Percentiles rank a stretch among this genome's conserved stretches.
These are phyloP conservation scores for Hippocampus zosterae DNA, from an alignment of 2,113 vertebrate genomes.

Conservation along the genomic window DNA sequence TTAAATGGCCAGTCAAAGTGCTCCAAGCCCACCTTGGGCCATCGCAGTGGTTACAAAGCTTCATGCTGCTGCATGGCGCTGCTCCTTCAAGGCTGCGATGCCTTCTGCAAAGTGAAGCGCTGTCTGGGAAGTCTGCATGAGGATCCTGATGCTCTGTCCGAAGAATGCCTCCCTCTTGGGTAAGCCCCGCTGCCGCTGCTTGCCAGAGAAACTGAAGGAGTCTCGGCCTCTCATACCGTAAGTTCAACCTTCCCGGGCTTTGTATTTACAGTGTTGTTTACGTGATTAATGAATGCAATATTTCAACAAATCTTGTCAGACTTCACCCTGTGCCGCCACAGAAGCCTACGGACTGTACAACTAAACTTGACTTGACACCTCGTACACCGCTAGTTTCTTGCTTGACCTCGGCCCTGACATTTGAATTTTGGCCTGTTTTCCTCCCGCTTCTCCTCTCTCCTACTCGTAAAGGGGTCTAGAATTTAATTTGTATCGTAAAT, in stretches of 20 bases:
- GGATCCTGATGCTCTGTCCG: constrained; percentile 33
- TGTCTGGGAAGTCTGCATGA: constrained; percentile 47
- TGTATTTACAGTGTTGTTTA: constrained; percentile 1
- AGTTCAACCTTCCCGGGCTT: constrained; percentile 3
- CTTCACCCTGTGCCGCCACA: too few relatives aligned
- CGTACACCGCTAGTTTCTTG: not conserved
- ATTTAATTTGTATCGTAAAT: not conserved
- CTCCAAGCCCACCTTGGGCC: constrained; percentile 58
- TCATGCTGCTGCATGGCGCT: constrained; percentile 34
- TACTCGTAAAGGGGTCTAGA: not conserved
- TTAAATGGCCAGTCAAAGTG: constrained; percentile 48
- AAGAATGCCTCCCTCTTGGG: constrained; percentile 27
- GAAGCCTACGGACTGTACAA: too few relatives aligned
- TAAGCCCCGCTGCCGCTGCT: constrained; percentile 29
- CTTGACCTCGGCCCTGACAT: not conserved
- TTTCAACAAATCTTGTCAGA: too few relatives aligned
- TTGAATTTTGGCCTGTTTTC: not conserved
- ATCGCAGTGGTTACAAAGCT: constrained; percentile 44
- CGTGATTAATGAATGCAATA: not conserved
- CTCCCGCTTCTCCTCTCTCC: not conserved
- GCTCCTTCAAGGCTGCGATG: not conserved
- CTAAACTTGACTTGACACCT: not conserved
- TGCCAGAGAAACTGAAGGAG: constrained; percentile 29
- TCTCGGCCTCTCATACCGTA: not conserved
- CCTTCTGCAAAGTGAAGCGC: constrained; percentile 25